Evolutionary conservation across 2,797 vertebrate species (phyloP).

Genomic region (Myotis daubentonii): DNA sequence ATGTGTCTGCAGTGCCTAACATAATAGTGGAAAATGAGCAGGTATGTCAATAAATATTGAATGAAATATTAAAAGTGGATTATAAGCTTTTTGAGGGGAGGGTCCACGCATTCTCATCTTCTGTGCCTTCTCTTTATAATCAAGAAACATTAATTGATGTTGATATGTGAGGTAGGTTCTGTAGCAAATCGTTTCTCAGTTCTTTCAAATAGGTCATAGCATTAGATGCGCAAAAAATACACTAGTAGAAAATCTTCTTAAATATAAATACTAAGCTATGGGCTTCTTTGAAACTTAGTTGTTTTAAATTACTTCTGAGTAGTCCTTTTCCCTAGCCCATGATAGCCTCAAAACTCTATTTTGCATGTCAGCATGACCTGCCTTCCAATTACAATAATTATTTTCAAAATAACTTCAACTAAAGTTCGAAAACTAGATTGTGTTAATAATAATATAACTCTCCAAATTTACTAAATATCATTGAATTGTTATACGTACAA

Average conservation of each 20-base stretch:
- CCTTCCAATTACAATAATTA: conserved; percentile 38
- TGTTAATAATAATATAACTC: not conserved
- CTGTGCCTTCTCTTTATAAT: not conserved
- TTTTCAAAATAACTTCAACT: conserved; percentile 63
- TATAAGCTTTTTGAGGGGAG: not conserved
- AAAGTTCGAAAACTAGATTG: conserved; percentile 54
- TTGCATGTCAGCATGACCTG: conserved; percentile 26
- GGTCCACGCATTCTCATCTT: not conserved
- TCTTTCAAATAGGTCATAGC: not conserved
- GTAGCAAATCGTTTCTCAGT: not conserved
- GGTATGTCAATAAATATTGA: not conserved
- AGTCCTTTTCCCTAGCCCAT: not conserved
- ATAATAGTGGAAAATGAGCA: not conserved
- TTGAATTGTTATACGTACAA: not conserved
- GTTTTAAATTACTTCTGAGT: conserved; percentile 41
- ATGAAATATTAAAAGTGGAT: not conserved
- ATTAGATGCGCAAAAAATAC: conserved; percentile 58
- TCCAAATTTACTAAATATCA: conserved; percentile 41
- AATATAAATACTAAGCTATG: conserved; percentile 76
- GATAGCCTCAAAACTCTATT: conserved; percentile 54
- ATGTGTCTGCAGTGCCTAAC: not conserved
- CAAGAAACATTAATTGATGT: not conserved
- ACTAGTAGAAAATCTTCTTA: conserved; percentile 64
- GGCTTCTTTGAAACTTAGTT: not conserved
- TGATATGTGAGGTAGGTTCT: not conserved